A percentile compares a stretch with the other conserved stretches of the same genome.
Conservation (phyloP, 2,888 invertebrate genomes). For the Cylloceria caligata region DNA sequence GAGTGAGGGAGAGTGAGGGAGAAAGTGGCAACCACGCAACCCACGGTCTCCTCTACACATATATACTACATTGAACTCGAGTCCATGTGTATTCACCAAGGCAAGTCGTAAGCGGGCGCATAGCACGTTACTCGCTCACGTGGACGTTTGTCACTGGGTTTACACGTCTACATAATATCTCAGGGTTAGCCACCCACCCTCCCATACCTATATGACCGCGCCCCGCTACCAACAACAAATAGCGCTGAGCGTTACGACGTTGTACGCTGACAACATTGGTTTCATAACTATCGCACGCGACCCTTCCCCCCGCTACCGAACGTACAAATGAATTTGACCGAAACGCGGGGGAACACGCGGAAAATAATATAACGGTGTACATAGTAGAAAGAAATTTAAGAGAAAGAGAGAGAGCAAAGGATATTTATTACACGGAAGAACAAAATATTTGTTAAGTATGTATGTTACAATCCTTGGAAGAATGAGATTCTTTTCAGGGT, state of each 20-base stretch:
- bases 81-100: slow-evolving; percentile 47
- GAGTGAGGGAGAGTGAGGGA: too few relatives aligned
- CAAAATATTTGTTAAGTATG: not conserved
- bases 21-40: slow-evolving; percentile 24
- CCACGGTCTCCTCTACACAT: slow-evolving; percentile 25
- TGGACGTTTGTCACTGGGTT: slow-evolving; percentile 79
- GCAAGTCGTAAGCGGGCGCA: slow-evolving; percentile 51
- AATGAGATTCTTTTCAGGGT: too few relatives aligned
- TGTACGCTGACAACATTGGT: slow-evolving; percentile 64
- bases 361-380: slow-evolving; percentile 22
- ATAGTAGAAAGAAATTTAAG: slow-evolving; percentile 30
- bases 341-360: not conserved
- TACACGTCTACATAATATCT: slow-evolving; percentile 81
- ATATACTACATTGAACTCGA: slow-evolving; percentile 14
- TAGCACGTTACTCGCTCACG: slow-evolving; percentile 58
- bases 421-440: not conserved
- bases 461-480: not conserved
- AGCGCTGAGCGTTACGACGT: slow-evolving; percentile 62
- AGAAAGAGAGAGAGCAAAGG: not conserved
- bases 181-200: slow-evolving; percentile 75
- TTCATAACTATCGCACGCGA: slow-evolving; percentile 72
- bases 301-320: slow-evolving; percentile 42
- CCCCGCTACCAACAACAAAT: slow-evolving; percentile 58
- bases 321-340: slow-evolving; percentile 57
- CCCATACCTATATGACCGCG: not conserved